These are phyloP conservation scores for Cinclus cinclus DNA, from an alignment of 2,113 vertebrate species.

Conservation along the genomic window DNA sequence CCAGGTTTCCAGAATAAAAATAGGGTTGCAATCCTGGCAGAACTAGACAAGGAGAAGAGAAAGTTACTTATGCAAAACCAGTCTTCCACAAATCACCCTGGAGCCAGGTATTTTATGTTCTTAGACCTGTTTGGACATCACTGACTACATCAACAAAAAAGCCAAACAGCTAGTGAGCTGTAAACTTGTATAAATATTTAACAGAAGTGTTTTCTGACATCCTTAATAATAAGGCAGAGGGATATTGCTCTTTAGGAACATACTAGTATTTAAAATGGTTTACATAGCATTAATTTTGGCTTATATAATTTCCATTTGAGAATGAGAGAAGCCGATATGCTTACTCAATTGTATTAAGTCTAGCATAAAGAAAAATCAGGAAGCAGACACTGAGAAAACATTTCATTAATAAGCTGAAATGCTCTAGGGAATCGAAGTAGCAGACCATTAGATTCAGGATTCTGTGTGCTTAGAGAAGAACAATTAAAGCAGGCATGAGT, in stretches of 20 bases:
- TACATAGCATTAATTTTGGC: background rate
- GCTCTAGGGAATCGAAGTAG: background rate
- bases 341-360: background rate
- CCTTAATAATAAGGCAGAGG: background rate
- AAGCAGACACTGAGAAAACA: background rate
- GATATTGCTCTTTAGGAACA: background rate
- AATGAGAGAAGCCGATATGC: background rate
- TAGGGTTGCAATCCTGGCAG: slow-evolving; percentile 92
- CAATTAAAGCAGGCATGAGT: background rate
- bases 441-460: background rate
- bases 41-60: slow-evolving; percentile 95
- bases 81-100: slow-evolving; percentile 88
- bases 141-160: background rate
- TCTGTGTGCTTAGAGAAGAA: background rate
- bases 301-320: background rate
- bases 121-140: background rate
- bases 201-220: background rate
- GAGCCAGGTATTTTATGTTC: slow-evolving; percentile 83
- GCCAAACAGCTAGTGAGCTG: background rate
- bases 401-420: background rate
- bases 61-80: slow-evolving; percentile 92
- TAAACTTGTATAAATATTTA: background rate
- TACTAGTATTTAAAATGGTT: background rate
- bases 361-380: background rate
- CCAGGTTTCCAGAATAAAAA: slow-evolving; percentile 93